Base-by-base conservation (phyloP, 2,797 vertebrate genomes). In the Gorsachius magnificus region DNA sequence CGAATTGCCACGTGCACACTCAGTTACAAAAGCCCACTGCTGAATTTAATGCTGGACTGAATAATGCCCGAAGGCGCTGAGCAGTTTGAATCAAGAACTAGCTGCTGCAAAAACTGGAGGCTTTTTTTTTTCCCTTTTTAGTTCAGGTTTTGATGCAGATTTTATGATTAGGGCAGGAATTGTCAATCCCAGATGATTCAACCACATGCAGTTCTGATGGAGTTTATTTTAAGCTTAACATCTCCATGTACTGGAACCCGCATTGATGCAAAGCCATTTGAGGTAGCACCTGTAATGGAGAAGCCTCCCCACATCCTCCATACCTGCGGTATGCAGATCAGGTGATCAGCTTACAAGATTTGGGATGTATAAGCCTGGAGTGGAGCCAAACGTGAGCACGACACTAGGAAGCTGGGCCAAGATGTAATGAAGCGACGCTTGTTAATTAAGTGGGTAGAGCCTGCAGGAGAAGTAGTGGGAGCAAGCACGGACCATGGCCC, bases 251-350 rank as follows among this genome's bases (percentile, higher is more conserved):
- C 33, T 41, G 51, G 56, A 89, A 50, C 26, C 60, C 50, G 19
- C 31, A 54, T 46, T 72, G 1, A 2, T 38, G 36, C 31, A 84
- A 83, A 94, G 57, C 4, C 7, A 7, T 72, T 87, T 83, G 10
- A 25, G 28, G 46, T 13, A 45, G 19, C 45, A 89, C 16, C 41
- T 54, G 31, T 36, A 57, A 60, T 1, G 3, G 66, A 24, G 24
- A 68, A 86, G 75, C 21, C 35, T 84, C 56, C 63, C n/a, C 48
- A 68, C 17, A 83, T 56, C 58, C 51, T 50, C 56, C 11, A 2
- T 46, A 36, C 4, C 45, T 31, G 45, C 26, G 53, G 6, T 38
- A 9, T 9, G 31, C 19, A 17, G 4, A 51, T 70, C 0, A 0
- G 45, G 31, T 21, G 56, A 46, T 31, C 22, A 51, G 33, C 33